Conservation (phyloP, 2,888 invertebrate genomes). For the Parnassius glacialis region DNA sequence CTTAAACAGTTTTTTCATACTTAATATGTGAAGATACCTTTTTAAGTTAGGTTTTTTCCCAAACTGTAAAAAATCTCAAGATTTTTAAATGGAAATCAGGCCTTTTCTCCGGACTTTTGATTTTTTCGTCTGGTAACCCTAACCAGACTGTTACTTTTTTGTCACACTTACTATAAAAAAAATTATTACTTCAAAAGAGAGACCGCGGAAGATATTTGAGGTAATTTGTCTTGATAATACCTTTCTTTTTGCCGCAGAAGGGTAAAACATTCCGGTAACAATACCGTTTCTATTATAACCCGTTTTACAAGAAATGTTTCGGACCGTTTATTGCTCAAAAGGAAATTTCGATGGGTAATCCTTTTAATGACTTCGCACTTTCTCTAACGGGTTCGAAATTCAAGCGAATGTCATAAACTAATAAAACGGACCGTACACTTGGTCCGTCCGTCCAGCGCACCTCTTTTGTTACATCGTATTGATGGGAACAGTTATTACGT, state of each 20-base stretch:
- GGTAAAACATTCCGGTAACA: background rate
- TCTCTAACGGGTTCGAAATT: constrained; percentile 26
- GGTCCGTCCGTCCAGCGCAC: constrained; percentile 9
- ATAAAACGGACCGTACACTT: constrained; percentile 18
- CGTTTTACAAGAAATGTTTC: constrained; percentile 7
- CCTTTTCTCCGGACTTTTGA: too few relatives aligned
- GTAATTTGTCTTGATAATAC: background rate
- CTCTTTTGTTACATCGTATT: constrained; percentile 12
- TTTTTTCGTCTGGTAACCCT: too few relatives aligned
- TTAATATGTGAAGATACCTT: too few relatives aligned
- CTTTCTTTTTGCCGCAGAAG: constrained; percentile 6
- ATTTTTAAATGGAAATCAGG: too few relatives aligned
- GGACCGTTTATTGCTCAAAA: constrained; percentile 18
- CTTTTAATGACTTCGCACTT: constrained; percentile 23
- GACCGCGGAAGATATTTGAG: too few relatives aligned
- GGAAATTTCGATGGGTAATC: constrained; percentile 20
- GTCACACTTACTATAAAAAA: too few relatives aligned
- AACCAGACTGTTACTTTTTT: too few relatives aligned
- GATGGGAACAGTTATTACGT: constrained; percentile 21
- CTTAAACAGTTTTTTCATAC: too few relatives aligned
- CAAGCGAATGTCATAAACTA: constrained; percentile 21
- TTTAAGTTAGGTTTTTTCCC: too few relatives aligned
- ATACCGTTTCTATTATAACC: constrained; percentile 9
- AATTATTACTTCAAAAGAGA: too few relatives aligned
- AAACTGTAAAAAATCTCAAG: too few relatives aligned